phyloP scores from a whole-genome alignment of 1,140 invertebrate genomes.

The Mesaphorura yosii region DNA sequence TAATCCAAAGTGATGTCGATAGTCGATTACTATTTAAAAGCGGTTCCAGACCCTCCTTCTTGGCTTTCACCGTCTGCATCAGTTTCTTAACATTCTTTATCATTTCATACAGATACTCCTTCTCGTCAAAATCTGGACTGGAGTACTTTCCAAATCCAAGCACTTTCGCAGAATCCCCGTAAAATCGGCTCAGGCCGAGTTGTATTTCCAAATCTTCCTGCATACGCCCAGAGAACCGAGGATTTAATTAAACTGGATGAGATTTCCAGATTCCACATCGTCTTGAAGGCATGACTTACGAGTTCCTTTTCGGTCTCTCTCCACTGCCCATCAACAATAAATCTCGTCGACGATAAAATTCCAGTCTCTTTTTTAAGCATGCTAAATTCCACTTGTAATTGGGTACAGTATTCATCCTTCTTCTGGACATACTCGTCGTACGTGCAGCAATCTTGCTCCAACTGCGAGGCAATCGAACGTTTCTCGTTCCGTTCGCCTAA shows the following conservation, averaged over 20 bases:
- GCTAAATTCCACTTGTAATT: slow-evolving; percentile 31
- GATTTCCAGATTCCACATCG: neutral
- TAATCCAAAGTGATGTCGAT: too few species aligned
- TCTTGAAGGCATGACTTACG: too few species aligned
- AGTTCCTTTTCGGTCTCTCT: neutral
- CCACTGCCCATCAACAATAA: slow-evolving; percentile 3
- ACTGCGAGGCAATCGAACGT: neutral
- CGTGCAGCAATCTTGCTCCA: neutral
- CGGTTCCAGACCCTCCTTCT: slow-evolving; percentile 47
- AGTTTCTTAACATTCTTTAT: slow-evolving; percentile 45
- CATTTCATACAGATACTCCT: slow-evolving; percentile 45
- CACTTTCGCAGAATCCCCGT: slow-evolving; percentile 43
- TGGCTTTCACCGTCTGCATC: slow-evolving; percentile 41
- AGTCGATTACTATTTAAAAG: slow-evolving; percentile 50
- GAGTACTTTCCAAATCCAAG: slow-evolving; percentile 46
- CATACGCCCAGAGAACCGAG: neutral
- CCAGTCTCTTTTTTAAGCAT: neutral
- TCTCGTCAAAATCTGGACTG: slow-evolving; percentile 43
- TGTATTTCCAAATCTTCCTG: slow-evolving; percentile 34
- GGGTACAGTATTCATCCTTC: slow-evolving; percentile 65
- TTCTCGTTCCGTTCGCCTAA: neutral
- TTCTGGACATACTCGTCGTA: slow-evolving; percentile 63
- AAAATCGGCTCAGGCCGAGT: slow-evolving; percentile 42
- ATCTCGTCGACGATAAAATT: slow-evolving; percentile 9
- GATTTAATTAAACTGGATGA: neutral